These are phyloP conservation scores for Sebastes hubbsi DNA, from an alignment of 2,797 vertebrate species.

Conservation along the genomic window DNA sequence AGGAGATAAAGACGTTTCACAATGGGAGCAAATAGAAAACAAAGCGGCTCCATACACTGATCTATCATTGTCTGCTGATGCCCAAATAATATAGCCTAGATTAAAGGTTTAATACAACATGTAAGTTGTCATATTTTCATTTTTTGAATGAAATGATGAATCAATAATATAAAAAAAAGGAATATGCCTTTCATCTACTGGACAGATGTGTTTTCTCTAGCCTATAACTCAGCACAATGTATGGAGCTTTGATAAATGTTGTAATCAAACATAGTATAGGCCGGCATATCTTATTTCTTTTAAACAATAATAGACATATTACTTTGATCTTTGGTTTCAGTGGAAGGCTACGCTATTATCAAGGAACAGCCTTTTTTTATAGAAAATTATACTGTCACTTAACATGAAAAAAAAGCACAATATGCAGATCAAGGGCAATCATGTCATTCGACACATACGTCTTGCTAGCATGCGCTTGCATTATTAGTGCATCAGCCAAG, in stretches of 20 bases:
- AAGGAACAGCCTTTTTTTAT: constrained; percentile 9
- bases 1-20: constrained; percentile 14
- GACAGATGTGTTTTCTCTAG: constrained; percentile 13
- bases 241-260: constrained; percentile 41
- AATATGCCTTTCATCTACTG: constrained; percentile 11
- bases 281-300: background rate
- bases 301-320: background rate
- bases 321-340: constrained; percentile 49
- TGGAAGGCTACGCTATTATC: constrained; percentile 1
- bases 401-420: background rate
- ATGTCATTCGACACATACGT: background rate
- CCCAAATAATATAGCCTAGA: background rate
- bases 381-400: constrained; percentile 29
- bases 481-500: constrained; percentile 8
- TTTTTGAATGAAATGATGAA: constrained; percentile 2
- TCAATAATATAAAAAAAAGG: background rate
- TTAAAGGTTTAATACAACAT: constrained; percentile 12
- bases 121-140: constrained; percentile 26
- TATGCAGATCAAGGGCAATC: constrained; percentile 28
- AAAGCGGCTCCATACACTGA: constrained; percentile 13
- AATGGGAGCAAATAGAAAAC: constrained; percentile 1
- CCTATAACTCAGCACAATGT: constrained; percentile 2
- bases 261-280: constrained; percentile 32
- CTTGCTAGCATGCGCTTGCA: background rate
- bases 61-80: background rate